Conservation (phyloP, 64 coral and sea anemone genomes). For the Trachythela sp. region DNA sequence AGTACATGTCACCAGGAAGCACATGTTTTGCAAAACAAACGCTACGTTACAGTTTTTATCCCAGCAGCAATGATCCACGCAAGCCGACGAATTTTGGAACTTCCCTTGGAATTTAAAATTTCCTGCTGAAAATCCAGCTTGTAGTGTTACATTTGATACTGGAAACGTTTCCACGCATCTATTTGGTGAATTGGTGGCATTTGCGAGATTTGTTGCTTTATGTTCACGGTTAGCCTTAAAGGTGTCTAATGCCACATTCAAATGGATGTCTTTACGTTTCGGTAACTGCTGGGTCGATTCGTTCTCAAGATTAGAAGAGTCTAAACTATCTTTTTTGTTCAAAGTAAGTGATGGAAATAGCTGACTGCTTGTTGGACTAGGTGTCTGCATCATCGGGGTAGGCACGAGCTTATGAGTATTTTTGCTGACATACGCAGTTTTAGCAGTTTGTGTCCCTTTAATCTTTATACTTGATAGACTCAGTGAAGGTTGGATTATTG, state of each 20-base stretch:
- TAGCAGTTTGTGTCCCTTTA: background rate
- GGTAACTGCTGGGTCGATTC: background rate
- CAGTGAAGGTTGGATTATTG: background rate
- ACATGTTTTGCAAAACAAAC: constrained; percentile 48
- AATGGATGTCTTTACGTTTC: background rate
- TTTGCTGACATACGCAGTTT: background rate
- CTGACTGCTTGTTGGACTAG: background rate
- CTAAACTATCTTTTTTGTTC: background rate
- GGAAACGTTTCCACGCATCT: constrained; percentile 59
- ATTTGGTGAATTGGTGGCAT: background rate
- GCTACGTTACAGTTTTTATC: constrained; percentile 72
- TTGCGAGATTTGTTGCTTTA: background rate
- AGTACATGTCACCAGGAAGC: constrained; percentile 63
- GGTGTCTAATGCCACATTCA: background rate
- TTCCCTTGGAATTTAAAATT: constrained; percentile 50
- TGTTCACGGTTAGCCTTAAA: background rate
- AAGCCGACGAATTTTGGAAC: constrained; percentile 48
- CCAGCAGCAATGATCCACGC: constrained; percentile 59
- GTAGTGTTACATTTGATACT: constrained; percentile 60
- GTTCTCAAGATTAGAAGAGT: background rate
- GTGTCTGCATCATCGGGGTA: too few relatives aligned
- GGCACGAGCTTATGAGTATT: background rate
- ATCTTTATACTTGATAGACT: background rate
- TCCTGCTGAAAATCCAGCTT: constrained; percentile 49
- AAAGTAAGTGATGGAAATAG: background rate